Conservation (phyloP, 2,797 vertebrate species). For the Malacoctenus gilli region DNA sequence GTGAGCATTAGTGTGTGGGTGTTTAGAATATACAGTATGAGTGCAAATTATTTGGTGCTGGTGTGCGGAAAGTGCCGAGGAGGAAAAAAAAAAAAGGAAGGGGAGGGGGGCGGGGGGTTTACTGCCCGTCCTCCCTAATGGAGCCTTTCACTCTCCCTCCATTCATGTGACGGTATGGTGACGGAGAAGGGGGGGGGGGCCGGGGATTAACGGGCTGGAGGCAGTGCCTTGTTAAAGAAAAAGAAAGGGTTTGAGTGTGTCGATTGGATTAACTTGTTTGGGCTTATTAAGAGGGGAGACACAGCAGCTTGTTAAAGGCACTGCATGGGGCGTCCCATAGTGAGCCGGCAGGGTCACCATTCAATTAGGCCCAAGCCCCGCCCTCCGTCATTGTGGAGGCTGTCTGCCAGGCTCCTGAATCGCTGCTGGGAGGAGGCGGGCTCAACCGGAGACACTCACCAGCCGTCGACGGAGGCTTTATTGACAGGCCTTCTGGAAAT, state of each 20-base stretch:
- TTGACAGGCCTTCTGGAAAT: conserved; percentile 19
- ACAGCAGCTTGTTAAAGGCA: conserved; percentile 83
- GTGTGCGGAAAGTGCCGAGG: conserved; percentile 68
- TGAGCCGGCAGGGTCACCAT: conserved; percentile 79
- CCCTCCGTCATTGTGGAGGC: conserved; percentile 61
- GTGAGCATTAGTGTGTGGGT: conserved; percentile 47
- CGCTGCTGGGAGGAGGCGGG: conserved; percentile 32
- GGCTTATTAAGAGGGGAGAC: conserved; percentile 84
- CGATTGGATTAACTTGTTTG: conserved; percentile 88
- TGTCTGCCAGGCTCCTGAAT: conserved; percentile 61
- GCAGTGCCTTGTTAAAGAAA: conserved; percentile 84
- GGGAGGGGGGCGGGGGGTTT: too few species aligned
- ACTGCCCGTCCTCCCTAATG: conserved; percentile 71
- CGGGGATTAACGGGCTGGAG: conserved; percentile 79
- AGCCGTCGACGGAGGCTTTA: conserved; percentile 2
- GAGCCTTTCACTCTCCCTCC: conserved; percentile 74
- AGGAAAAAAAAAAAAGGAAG: too few species aligned
- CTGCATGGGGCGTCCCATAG: conserved; percentile 79
- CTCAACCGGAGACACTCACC: conserved; percentile 32
- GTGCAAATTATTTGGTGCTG: conserved; percentile 70
- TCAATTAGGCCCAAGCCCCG: conserved; percentile 74
- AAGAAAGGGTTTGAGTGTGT: conserved; percentile 84
- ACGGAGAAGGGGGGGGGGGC: conserved; percentile 69
- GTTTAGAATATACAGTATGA: conserved; percentile 63
- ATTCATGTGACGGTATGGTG: conserved; percentile 79